Conservation (phyloP, 37 sponge, comb jelly and placozoan species). For the Eunapius fragilis region DNA sequence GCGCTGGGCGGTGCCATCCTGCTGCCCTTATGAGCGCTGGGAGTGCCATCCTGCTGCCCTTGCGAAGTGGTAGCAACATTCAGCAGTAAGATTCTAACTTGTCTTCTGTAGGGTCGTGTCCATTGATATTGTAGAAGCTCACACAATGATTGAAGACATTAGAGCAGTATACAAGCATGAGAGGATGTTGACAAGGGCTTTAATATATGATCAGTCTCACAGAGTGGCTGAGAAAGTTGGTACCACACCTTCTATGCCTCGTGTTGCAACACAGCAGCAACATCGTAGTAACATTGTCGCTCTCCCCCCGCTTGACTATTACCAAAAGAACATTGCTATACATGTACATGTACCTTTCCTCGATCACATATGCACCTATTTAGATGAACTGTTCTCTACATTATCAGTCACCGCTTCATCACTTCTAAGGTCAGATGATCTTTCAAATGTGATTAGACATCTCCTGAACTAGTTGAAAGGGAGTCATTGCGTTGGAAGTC, state of each 20-base stretch:
- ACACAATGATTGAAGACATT: constrained; percentile 33
- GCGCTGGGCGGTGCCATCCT: too few relatives aligned
- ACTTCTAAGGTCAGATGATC: background rate
- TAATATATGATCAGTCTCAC: constrained; percentile 39
- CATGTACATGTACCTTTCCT: constrained; percentile 47
- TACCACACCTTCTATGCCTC: constrained; percentile 42
- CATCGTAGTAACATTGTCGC: constrained; percentile 44
- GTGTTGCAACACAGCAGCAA: constrained; percentile 43
- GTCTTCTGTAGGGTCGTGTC: too few relatives aligned
- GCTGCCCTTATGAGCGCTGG: too few relatives aligned
- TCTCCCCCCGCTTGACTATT: constrained; percentile 27
- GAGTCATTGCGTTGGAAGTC: background rate
- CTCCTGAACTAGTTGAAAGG: constrained; percentile 1
- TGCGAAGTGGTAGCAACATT: too few relatives aligned
- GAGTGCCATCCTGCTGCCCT: too few relatives aligned
- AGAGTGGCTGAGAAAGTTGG: constrained; percentile 39
- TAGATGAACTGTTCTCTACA: constrained; percentile 24
- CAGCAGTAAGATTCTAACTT: too few relatives aligned
- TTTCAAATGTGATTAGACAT: background rate
- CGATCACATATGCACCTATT: constrained; percentile 19
- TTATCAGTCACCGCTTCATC: constrained; percentile 1
- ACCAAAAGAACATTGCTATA: constrained; percentile 36
- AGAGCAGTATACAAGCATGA: constrained; percentile 13
- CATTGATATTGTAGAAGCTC: constrained; percentile 53
- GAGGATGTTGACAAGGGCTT: constrained; percentile 27